phyloP scores from a whole-genome alignment of 2,797 vertebrate genomes.

The Synanceia verrucosa region DNA sequence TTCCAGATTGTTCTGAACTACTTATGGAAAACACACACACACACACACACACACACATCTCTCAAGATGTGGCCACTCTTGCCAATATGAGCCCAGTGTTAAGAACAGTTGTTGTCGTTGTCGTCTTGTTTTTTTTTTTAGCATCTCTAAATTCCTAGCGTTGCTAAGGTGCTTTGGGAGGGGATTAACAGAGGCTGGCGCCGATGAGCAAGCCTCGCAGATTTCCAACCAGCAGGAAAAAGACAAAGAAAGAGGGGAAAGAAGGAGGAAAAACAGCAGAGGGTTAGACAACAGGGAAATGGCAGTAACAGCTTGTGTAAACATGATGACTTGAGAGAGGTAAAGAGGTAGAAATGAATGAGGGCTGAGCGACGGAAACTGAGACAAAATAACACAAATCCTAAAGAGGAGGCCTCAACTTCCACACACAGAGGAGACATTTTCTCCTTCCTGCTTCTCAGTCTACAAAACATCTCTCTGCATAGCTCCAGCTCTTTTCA shows the following conservation, averaged over 20 bases:
- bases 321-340: constrained; percentile 79
- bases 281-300: constrained; percentile 73
- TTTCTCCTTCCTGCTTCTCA: constrained; percentile 10
- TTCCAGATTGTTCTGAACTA: constrained; percentile 83
- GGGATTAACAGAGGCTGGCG: constrained; percentile 83
- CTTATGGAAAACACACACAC: constrained; percentile 80
- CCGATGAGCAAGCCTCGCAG: constrained; percentile 81
- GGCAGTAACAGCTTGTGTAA: constrained; percentile 77
- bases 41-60: constrained; percentile 72
- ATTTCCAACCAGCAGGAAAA: constrained; percentile 78
- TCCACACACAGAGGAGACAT: constrained; percentile 36
- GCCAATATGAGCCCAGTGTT: constrained; percentile 79
- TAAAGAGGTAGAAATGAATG: constrained; percentile 64
- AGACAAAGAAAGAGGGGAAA: constrained; percentile 73
- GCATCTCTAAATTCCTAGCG: constrained; percentile 83
- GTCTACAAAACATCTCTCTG: background rate
- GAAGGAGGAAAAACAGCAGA: constrained; percentile 67
- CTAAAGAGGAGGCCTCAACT: constrained; percentile 64
- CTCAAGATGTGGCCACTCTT: constrained; percentile 81
- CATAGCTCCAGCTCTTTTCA: constrained; percentile 43
- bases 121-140: constrained; percentile 75
- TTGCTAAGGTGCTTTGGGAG: constrained; percentile 86
- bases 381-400: constrained; percentile 68
- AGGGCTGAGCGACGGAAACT: constrained; percentile 43
- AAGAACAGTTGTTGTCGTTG: constrained; percentile 80